These are phyloP conservation scores for Remorina albescens DNA, from an alignment of 2,797 vertebrate species.

Conservation along the genomic window DNA sequence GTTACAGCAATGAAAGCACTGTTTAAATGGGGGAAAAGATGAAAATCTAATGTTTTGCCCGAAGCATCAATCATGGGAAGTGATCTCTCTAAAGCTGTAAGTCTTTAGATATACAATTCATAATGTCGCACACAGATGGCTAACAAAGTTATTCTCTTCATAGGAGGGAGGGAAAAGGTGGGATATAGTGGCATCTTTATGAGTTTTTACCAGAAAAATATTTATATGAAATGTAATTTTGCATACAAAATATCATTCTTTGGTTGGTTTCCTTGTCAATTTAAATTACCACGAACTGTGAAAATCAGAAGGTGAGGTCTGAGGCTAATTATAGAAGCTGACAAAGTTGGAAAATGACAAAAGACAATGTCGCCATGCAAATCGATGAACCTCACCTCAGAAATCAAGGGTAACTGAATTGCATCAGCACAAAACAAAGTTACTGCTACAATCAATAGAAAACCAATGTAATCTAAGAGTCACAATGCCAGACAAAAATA, in stretches of 20 bases:
- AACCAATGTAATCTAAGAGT: slow-evolving; percentile 53
- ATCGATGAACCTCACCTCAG: slow-evolving; percentile 50
- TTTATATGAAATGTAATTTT: background rate
- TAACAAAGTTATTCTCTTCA: slow-evolving; percentile 2
- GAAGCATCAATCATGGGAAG: slow-evolving; percentile 47
- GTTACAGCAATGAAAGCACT: slow-evolving; percentile 48
- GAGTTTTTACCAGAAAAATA: background rate
- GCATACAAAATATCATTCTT: background rate
- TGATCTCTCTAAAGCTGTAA: slow-evolving; percentile 33
- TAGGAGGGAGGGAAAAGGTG: background rate
- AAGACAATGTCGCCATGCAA: slow-evolving; percentile 47
- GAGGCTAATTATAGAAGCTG: slow-evolving; percentile 26
- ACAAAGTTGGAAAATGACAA: slow-evolving; percentile 48
- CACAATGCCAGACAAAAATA: slow-evolving; percentile 23
- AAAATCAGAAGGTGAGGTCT: slow-evolving; percentile 14
- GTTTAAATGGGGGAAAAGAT: slow-evolving; percentile 21
- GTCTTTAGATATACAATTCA: slow-evolving; percentile 29
- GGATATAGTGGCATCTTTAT: background rate
- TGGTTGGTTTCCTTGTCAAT: background rate
- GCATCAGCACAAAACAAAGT: slow-evolving; percentile 55
- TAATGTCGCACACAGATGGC: slow-evolving; percentile 27
- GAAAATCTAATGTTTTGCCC: slow-evolving; percentile 26
- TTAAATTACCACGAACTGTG: too few relatives aligned
- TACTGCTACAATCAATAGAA: slow-evolving; percentile 62
- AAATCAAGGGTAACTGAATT: slow-evolving; percentile 62